Conservation (phyloP, 2,113 vertebrate genomes). For the Chunga burmeisteri region DNA sequence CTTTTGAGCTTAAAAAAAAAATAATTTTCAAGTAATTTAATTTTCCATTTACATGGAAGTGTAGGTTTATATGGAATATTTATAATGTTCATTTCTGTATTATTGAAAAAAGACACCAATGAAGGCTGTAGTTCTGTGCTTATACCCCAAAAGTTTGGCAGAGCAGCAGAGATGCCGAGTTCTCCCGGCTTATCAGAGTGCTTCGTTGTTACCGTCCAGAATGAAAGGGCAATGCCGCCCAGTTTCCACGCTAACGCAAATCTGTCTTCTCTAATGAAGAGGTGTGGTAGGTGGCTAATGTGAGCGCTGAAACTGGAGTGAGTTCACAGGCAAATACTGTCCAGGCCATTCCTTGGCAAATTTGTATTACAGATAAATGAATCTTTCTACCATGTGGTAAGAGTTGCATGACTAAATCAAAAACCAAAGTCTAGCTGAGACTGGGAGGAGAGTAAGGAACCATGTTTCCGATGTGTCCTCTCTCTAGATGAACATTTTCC, state of each 20-base stretch:
- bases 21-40: not conserved
- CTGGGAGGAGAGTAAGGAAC: not conserved
- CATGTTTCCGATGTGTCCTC: not conserved
- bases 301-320: not conserved
- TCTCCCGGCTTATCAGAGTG: not conserved
- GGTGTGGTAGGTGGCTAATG: not conserved
- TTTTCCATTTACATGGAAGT: not conserved
- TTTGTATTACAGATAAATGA: not conserved
- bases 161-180: not conserved
- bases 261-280: not conserved
- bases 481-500: not conserved
- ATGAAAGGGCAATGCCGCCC: not conserved
- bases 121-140: not conserved
- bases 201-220: fast-evolving
- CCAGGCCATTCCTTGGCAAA: not conserved
- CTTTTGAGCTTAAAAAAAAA: not conserved
- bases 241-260: not conserved
- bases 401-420: not conserved
- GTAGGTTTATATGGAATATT: not conserved
- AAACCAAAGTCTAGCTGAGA: not conserved
- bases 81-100: not conserved
- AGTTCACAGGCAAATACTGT: not conserved
- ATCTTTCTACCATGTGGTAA: not conserved
- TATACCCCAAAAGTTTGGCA: not conserved
- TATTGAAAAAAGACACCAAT: not conserved